These are phyloP conservation scores for Spisula subtruncata DNA, from an alignment of 2,888 invertebrate species.

Conservation along the genomic window DNA sequence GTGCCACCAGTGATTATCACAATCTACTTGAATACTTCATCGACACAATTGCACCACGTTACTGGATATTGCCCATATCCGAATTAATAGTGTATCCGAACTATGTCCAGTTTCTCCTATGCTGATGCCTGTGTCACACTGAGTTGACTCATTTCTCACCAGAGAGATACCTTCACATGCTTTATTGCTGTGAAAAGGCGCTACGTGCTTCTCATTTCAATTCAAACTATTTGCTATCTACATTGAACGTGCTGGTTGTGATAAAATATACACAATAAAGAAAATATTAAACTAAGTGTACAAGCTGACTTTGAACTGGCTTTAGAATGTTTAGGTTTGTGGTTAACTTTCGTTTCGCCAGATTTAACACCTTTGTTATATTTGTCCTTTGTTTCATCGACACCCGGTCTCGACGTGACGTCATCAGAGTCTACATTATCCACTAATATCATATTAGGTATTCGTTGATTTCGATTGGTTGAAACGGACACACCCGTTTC, in stretches of 20 bases:
- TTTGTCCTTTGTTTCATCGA: not conserved
- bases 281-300: not conserved
- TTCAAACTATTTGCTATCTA: not conserved
- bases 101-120: not conserved
- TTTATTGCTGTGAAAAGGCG: not conserved
- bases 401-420: not conserved
- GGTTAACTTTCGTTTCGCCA: not conserved
- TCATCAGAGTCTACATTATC: not conserved
- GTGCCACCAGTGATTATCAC: not conserved
- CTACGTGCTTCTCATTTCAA: not conserved
- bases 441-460: not conserved
- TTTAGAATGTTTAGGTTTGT: not conserved
- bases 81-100: not conserved
- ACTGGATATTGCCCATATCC: not conserved
- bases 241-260: not conserved
- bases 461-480: constrained; percentile 18
- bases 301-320: not conserved
- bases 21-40: not conserved
- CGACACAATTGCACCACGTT: not conserved
- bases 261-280: not conserved
- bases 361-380: not conserved
- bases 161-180: not conserved
- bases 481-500: not conserved
- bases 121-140: not conserved
- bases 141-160: not conserved